These are phyloP conservation scores for Hipposideros larvatus DNA, from an alignment of 2,797 vertebrate species.

Conservation along the genomic window DNA sequence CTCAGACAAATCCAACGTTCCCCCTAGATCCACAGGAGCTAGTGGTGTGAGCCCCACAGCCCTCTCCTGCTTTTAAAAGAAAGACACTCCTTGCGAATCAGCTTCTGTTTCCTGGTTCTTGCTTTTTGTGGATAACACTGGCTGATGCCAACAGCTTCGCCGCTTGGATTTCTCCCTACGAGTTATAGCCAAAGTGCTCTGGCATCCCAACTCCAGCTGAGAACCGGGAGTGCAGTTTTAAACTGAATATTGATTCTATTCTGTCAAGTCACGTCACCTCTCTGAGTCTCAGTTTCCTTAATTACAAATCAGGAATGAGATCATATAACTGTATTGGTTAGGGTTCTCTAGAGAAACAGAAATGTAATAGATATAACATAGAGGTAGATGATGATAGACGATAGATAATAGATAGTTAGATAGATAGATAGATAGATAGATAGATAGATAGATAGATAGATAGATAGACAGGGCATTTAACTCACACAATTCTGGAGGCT, in stretches of 20 bases:
- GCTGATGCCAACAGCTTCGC: fast-evolving
- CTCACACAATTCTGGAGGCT: fast-evolving
- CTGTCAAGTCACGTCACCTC: not conserved
- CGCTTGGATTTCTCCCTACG: no score
- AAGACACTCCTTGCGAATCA: not conserved
- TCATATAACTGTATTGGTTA: no score
- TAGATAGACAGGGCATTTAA: not conserved
- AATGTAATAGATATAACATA: no score
- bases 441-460: not conserved
- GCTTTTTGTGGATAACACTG: not conserved
- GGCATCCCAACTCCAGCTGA: not conserved
- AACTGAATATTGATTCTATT: not conserved
- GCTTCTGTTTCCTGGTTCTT: not conserved
- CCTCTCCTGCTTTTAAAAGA: not conserved
- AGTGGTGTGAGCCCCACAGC: fast-evolving
- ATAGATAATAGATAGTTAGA: not conserved
- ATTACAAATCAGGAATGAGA: not conserved
- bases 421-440: not conserved
- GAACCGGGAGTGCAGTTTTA: fast-evolving
- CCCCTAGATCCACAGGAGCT: fast-evolving
- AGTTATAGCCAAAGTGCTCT: not conserved
- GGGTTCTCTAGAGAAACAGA: not conserved
- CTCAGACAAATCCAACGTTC: not conserved
- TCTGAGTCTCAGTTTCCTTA: not conserved
- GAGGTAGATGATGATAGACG: not conserved